These are phyloP conservation scores for Pituophis catenifer DNA, from an alignment of 2,113 vertebrate species.

Conservation along the genomic window DNA sequence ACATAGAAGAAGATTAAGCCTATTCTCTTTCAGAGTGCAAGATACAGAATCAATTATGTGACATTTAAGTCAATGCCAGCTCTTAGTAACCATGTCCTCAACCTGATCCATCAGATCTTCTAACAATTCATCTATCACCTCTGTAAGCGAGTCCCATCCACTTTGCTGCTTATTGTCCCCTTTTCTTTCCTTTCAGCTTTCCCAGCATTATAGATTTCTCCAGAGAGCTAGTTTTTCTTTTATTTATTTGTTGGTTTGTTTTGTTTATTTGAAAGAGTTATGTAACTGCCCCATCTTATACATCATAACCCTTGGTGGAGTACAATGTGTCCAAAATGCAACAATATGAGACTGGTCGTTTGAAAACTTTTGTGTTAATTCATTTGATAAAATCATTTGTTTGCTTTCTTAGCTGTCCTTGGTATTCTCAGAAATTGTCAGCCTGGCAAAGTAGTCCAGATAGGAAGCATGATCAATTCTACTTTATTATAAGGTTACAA, in stretches of 20 bases:
- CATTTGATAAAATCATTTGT: neutral
- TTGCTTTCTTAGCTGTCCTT: neutral
- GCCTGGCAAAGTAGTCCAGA: neutral
- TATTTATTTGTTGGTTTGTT: neutral
- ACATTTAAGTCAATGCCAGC: neutral
- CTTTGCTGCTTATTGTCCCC: neutral
- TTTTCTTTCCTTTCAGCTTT: neutral
- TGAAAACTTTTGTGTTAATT: neutral
- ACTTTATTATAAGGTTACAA: neutral
- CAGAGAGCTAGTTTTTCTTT: neutral
- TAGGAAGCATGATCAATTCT: neutral
- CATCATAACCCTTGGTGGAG: neutral
- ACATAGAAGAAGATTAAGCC: neutral
- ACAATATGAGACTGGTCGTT: neutral
- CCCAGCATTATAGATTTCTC: neutral
- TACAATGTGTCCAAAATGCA: neutral
- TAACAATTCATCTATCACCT: neutral
- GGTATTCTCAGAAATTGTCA: neutral
- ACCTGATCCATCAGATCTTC: neutral
- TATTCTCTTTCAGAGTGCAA: neutral
- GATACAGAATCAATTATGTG: neutral
- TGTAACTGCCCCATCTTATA: neutral
- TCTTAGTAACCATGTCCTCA: neutral
- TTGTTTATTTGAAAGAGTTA: neutral
- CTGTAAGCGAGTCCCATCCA: neutral